Base-by-base conservation (phyloP, 2,797 vertebrate species). In the Chromobotia macracanthus region DNA sequence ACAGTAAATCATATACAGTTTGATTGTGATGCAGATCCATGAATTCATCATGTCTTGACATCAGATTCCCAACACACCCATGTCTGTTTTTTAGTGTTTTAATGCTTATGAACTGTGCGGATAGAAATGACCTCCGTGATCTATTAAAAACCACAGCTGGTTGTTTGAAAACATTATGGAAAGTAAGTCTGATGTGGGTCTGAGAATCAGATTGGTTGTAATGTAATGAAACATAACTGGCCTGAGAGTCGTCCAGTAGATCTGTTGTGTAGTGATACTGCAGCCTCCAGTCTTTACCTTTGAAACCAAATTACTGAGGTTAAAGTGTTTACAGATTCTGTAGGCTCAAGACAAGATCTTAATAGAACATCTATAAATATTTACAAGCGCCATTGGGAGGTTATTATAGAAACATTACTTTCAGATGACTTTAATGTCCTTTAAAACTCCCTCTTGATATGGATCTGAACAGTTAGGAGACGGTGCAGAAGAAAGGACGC, bases 341-440 rank as follows among this genome's bases (percentile, higher is more conserved):
- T 68, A 75, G 80, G 80, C 71, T 12, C 38, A 76, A 69, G 78
- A 84, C 84, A 82, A 84, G 80, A 82, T 89, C 91, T 90, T 91
- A 92, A 91, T 87, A 83, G 84, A 75, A 87, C 84, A 89, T 91
- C 87, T 87, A 92, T 93, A 92, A 89, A 93, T 93, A 93, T 94
- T 92, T 92, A 93, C 92, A 90, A 86, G 80, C 85, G 85, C 82
- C 85, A 83, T 79, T 48, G 83, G 87, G 88, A 86, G 82, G 82
- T 50, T 89, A 89, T 92, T 90, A 88, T 89, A 88, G 64, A 93
- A 93, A 92, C 91, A 92, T 89, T 89, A 76, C 82, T 74, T 73
- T 77, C 31, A 72, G 71, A 88, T 90, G 89, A 91, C 89, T 86
- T 88, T 83, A 50, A 5, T 88, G 86, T 84, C 86, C 84, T 80